These are phyloP conservation scores for Ramazzottius varieornatus DNA, from an alignment of 2,888 invertebrate species.

Conservation along the genomic window DNA sequence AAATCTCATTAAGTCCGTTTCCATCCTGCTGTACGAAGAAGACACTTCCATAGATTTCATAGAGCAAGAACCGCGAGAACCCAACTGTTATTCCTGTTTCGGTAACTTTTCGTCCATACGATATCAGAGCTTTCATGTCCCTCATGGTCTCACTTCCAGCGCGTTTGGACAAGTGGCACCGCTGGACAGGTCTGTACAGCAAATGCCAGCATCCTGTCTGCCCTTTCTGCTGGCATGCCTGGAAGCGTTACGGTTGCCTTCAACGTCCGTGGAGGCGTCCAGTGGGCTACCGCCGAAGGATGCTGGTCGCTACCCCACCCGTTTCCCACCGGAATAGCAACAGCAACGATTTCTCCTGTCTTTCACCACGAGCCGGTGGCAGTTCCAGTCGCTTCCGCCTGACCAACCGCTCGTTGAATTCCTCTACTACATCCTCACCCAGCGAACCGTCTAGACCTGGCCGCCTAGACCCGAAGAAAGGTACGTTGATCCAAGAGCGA, in stretches of 20 bases:
- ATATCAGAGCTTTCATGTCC: not conserved
- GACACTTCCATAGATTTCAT: not conserved
- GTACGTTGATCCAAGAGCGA: too few relatives aligned
- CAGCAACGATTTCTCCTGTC: too few relatives aligned
- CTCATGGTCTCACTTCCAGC: not conserved
- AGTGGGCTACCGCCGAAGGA: too few relatives aligned
- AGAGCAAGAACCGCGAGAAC: not conserved
- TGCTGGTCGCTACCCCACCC: too few relatives aligned
- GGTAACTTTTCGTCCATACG: not conserved
- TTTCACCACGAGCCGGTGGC: too few relatives aligned
- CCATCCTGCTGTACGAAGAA: not conserved
- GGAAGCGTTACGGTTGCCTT: not conserved
- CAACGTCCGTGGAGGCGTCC: not conserved
- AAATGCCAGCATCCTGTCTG: too few relatives aligned
- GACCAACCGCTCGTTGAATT: too few relatives aligned
- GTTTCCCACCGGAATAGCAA: too few relatives aligned
- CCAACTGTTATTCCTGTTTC: not conserved
- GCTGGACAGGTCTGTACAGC: not conserved
- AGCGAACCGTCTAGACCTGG: too few relatives aligned
- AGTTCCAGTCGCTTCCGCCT: not conserved
- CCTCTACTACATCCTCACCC: too few relatives aligned
- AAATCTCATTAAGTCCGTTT: not conserved
- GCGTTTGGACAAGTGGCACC: not conserved
- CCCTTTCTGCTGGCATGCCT: not conserved
- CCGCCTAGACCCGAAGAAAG: too few relatives aligned